Evolutionary conservation across 2,888 invertebrate genomes (phyloP).

Genomic region (Sympetrum striolatum): DNA sequence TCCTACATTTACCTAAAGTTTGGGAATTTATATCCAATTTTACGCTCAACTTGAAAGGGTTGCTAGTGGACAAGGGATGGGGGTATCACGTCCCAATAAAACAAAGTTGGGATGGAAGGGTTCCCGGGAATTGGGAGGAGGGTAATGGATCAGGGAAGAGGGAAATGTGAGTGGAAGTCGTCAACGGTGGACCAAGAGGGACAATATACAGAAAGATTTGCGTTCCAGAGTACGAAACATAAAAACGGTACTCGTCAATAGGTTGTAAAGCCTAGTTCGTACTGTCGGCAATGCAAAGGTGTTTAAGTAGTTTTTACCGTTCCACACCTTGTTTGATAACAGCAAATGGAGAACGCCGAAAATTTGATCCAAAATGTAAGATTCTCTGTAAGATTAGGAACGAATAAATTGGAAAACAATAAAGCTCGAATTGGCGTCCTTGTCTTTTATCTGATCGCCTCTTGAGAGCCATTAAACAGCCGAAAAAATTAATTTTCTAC

Average conservation of each 20-base stretch:
- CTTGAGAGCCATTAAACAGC: no score
- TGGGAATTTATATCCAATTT: conserved; percentile 34
- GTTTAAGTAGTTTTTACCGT: no score
- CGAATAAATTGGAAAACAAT: no score
- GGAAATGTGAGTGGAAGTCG: not conserved
- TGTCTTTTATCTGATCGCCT: no score
- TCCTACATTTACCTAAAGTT: not conserved
- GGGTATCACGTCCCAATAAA: not conserved
- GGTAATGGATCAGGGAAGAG: not conserved
- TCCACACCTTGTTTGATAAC: no score
- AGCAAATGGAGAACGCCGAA: no score
- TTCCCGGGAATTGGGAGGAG: not conserved
- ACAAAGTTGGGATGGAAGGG: not conserved
- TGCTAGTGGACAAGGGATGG: not conserved
- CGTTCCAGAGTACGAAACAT: not conserved
- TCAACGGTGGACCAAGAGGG: not conserved
- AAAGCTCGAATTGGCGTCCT: no score
- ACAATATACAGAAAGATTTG: not conserved
- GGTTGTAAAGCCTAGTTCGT: no score
- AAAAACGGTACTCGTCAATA: not conserved
- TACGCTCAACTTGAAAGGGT: conserved; percentile 18
- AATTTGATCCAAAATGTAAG: no score
- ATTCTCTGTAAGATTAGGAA: no score
- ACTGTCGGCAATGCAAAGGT: no score
- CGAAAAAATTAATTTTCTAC: no score